Evolutionary conservation across 2,888 invertebrate genomes (phyloP).

Genomic region (Xiphydria camelus): DNA sequence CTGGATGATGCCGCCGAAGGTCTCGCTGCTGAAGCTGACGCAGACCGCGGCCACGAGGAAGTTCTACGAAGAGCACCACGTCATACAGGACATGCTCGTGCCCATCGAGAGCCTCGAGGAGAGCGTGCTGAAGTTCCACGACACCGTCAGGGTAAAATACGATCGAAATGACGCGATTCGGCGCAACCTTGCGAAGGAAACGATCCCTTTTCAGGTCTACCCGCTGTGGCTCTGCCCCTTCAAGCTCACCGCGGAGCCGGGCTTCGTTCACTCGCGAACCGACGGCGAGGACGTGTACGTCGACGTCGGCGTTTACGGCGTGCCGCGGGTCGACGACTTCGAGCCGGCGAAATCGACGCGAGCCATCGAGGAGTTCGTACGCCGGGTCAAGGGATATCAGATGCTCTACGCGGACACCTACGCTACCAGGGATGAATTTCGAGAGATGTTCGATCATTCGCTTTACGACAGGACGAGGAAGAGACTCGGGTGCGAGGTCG

Average conservation of each 20-base stretch:
- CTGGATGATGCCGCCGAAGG: slow-evolving; percentile 83
- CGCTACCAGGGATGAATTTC: slow-evolving; percentile 73
- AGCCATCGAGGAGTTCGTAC: slow-evolving; percentile 72
- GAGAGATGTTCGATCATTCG: slow-evolving; percentile 78
- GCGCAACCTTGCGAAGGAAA: slow-evolving; percentile 25
- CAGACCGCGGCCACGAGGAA: slow-evolving; percentile 71
- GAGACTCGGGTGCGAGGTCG: slow-evolving; percentile 66
- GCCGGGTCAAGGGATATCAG: slow-evolving; percentile 71
- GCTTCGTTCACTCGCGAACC: slow-evolving; percentile 67
- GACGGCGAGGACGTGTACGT: slow-evolving; percentile 67
- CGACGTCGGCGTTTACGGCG: slow-evolving; percentile 82
- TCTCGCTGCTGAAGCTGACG: slow-evolving; percentile 77
- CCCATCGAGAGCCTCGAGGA: slow-evolving; percentile 67
- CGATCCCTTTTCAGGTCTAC: slow-evolving; percentile 70
- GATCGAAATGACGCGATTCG: slow-evolving; percentile 31
- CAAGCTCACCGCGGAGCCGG: slow-evolving; percentile 69
- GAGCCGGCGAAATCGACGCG: slow-evolving; percentile 69
- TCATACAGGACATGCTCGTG: slow-evolving; percentile 82
- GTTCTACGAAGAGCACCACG: slow-evolving; percentile 76
- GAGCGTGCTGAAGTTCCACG: slow-evolving; percentile 68
- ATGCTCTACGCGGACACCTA: slow-evolving; percentile 86
- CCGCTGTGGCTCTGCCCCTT: slow-evolving; percentile 86
- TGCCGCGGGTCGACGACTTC: slow-evolving; percentile 67
- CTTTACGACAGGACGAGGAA: slow-evolving; percentile 71
- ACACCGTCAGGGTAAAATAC: slow-evolving; percentile 71